A percentile compares a stretch with the other conserved stretches of the same genome.
phyloP scores from a whole-genome alignment of 2,888 invertebrate species.

The Aspidiotus destructor region DNA sequence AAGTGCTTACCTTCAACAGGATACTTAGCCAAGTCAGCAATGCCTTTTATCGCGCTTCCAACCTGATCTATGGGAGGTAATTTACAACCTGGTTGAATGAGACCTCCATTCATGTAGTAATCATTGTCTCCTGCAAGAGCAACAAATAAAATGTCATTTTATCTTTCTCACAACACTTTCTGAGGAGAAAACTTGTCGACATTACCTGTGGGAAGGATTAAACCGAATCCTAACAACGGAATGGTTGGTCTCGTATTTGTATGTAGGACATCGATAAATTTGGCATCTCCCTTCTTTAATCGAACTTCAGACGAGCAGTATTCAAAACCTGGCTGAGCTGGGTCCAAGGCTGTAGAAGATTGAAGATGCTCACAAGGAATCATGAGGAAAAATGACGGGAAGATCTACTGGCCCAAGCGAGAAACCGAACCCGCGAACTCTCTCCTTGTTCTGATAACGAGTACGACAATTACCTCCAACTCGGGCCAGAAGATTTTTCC shows the following conservation, averaged over 20 bases:
- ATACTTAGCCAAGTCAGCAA: constrained; percentile 39
- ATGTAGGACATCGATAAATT: constrained; percentile 55
- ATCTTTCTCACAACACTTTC: background rate
- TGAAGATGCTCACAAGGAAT: background rate
- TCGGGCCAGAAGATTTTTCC: too few species aligned
- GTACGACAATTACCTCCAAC: too few species aligned
- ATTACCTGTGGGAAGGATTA: constrained; percentile 51
- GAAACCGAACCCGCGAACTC: too few species aligned
- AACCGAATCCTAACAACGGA: constrained; percentile 50
- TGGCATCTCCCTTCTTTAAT: constrained; percentile 50
- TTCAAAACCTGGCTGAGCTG: constrained; percentile 55
- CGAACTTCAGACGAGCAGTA: constrained; percentile 43
- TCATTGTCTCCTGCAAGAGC: constrained; percentile 47
- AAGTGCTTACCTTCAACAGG: constrained; percentile 39
- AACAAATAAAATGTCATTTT: constrained; percentile 30
- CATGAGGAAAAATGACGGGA: background rate
- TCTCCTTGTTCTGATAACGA: too few species aligned
- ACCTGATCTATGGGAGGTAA: constrained; percentile 37
- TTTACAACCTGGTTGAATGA: constrained; percentile 55
- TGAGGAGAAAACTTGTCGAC: background rate
- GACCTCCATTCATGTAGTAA: constrained; percentile 60
- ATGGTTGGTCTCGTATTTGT: constrained; percentile 50
- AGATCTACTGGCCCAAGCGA: background rate
- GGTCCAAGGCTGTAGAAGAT: constrained; percentile 49
- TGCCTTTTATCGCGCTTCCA: constrained; percentile 35